phyloP scores from a whole-genome alignment of 2,888 invertebrate genomes.

The Drosophila algonquin region DNA sequence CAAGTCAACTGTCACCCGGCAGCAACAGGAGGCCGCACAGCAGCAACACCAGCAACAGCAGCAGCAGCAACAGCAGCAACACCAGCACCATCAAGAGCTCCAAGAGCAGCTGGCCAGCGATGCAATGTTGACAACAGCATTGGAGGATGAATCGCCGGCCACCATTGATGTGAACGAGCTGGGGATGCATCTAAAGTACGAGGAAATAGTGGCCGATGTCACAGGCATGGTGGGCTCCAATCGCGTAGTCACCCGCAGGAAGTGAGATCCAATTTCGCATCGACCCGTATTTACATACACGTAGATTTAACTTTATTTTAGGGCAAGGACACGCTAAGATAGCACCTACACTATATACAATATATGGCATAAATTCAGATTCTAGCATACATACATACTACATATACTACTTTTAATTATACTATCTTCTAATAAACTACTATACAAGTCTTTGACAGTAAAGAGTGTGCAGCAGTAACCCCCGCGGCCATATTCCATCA shows the following conservation, averaged over 20 bases:
- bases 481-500: not conserved
- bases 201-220: conserved; percentile 83
- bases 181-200: conserved; percentile 82
- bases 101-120: conserved; percentile 53
- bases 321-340: conserved; percentile 17
- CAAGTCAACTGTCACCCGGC: conserved; percentile 25
- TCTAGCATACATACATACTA: conserved; percentile 27
- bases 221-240: conserved; percentile 75
- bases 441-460: conserved; percentile 27
- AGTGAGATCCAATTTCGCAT: conserved; percentile 16
- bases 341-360: not conserved
- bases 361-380: conserved; percentile 39
- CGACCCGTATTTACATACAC: not conserved
- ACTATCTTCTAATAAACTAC: conserved; percentile 48
- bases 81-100: conserved; percentile 26
- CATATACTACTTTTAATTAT: conserved; percentile 35
- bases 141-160: conserved; percentile 60
- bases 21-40: conserved; percentile 8
- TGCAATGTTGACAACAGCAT: conserved; percentile 60
- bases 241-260: conserved; percentile 34
- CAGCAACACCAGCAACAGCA: conserved; percentile 26
- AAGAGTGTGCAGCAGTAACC: conserved; percentile 9
- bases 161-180: conserved; percentile 71
- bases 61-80: conserved; percentile 35
- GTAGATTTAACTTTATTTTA: conserved; percentile 17